These are phyloP conservation scores for Drosophila punjabiensis DNA, from an alignment of 1,140 invertebrate genomes.

Conservation along the genomic window DNA sequence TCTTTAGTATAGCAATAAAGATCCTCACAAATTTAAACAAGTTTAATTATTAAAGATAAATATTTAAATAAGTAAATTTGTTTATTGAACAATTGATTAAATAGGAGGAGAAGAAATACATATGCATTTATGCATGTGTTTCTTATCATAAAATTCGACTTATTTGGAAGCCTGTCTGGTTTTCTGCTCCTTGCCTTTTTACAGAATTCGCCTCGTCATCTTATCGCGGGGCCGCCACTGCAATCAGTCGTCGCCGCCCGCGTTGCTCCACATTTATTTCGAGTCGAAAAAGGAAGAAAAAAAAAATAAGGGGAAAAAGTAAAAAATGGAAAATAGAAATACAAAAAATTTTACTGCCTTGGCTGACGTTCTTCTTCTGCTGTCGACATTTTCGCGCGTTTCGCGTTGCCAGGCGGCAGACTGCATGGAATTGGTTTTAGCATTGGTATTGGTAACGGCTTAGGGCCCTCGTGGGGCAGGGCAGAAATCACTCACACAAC, in stretches of 20 bases:
- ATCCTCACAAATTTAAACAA: not conserved
- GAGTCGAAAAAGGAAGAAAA: constrained; percentile 5
- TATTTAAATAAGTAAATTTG: not conserved
- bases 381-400: constrained; percentile 60
- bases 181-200: constrained; percentile 24
- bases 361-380: constrained; percentile 36
- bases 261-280: constrained; percentile 54
- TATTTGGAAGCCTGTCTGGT: constrained; percentile 16
- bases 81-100: not conserved
- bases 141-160: not conserved
- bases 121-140: not conserved
- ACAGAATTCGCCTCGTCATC: constrained; percentile 62
- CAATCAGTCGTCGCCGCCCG: constrained; percentile 56
- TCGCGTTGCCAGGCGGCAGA: constrained; percentile 66
- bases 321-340: constrained; percentile 7
- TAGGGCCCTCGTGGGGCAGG: constrained; percentile 29
- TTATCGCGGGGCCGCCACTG: constrained; percentile 64
- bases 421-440: constrained; percentile 31
- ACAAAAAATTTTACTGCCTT: constrained; percentile 23
- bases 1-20: not conserved
- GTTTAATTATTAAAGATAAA: not conserved
- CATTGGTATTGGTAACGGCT: constrained; percentile 16
- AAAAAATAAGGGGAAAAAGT: constrained; percentile 5
- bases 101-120: not conserved
- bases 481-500: constrained; percentile 28